Evolutionary conservation across 2,888 invertebrate species (phyloP), one percentile per base, ranked within the genome.

Genomic region (Drosophila lacicola): DNA sequence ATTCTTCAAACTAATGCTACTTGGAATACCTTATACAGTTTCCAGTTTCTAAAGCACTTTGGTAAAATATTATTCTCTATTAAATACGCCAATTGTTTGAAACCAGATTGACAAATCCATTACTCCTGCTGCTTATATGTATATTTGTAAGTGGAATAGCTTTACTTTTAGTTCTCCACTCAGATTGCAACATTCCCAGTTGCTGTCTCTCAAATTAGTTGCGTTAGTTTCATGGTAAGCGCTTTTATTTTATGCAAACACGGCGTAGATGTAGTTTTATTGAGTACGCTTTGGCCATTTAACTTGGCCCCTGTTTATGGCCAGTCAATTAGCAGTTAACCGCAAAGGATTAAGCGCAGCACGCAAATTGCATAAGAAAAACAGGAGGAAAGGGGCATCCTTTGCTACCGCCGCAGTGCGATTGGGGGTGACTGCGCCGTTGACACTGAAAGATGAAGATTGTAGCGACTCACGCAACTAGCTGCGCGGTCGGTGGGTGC

Each of bases 401-500:
- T 75, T 64, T 60, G 29, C 33, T 11, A 13, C 14, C 19, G 36
- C 5, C 4, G 19, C 25, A 33, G 21, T 13, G 25, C 21, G 44
- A 29, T 14, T 17, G 42, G 58, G 45, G 61, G 51, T 41, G 68
- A 69, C 68, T 60, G 34, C 60, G 73, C 56, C 17, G 58, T 70
- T 85, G 82, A 84, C 88, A 88, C 88, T 85, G 88, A 82, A 72
- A 78, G 86, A 85, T 75, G 67, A 57, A 74, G 84, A 83, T 80
- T 66, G 62, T 66, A 36, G 44, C 63, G 37, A 49, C 71, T 66
- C 82, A 85, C 86, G 80, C 89, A 87, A 84, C 60, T 68, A 60
- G 63, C 62, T 33, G 54, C 19, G 45, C 29, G 33, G 44, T 19
- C 39, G 50, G 80, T 78, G 85, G 66, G 76, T 63, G 73, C 55